These are phyloP conservation scores for Cassiopea xamachana DNA, from an alignment of 30 jellyfish, hydroid and myxozoan genomes.

Conservation along the genomic window DNA sequence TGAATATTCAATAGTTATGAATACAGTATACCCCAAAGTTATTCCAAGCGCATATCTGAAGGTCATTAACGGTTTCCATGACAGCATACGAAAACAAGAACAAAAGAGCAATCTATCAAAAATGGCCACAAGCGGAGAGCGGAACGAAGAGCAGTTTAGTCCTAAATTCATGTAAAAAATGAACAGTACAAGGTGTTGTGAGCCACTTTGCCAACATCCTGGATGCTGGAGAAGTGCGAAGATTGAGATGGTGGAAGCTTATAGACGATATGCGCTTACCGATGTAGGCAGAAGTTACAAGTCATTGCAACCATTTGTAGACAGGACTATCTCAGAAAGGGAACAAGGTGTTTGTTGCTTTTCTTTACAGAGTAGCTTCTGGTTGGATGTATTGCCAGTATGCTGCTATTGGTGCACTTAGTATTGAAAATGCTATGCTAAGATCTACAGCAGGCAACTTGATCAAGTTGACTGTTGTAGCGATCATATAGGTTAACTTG, in stretches of 20 bases:
- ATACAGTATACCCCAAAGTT: too few relatives aligned
- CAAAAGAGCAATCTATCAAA: constrained; percentile 1
- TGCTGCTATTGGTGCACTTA: too few relatives aligned
- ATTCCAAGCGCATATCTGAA: too few relatives aligned
- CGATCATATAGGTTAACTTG: not conserved
- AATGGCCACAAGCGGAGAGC: not conserved
- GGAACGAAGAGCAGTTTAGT: not conserved
- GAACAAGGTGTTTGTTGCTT: not conserved
- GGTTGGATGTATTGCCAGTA: too few relatives aligned
- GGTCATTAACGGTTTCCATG: constrained; percentile 13
- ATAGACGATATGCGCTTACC: not conserved
- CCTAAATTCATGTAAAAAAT: not conserved
- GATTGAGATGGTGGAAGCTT: constrained; percentile 59
- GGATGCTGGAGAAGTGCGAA: constrained; percentile 56
- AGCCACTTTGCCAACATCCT: constrained; percentile 73
- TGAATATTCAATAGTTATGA: too few relatives aligned
- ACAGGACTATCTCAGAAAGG: not conserved
- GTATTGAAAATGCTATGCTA: too few relatives aligned
- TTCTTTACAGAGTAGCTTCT: too few relatives aligned
- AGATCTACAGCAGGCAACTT: too few relatives aligned
- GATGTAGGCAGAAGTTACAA: not conserved
- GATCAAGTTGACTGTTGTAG: too few relatives aligned
- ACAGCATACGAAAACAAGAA: constrained; percentile 20
- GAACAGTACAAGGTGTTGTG: constrained; percentile 32
- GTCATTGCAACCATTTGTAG: not conserved